Evolutionary conservation across 2,113 vertebrate genomes (phyloP), one percentile per base, ranked within the genome.

Genomic region (Cyprinodon tularosa): DNA sequence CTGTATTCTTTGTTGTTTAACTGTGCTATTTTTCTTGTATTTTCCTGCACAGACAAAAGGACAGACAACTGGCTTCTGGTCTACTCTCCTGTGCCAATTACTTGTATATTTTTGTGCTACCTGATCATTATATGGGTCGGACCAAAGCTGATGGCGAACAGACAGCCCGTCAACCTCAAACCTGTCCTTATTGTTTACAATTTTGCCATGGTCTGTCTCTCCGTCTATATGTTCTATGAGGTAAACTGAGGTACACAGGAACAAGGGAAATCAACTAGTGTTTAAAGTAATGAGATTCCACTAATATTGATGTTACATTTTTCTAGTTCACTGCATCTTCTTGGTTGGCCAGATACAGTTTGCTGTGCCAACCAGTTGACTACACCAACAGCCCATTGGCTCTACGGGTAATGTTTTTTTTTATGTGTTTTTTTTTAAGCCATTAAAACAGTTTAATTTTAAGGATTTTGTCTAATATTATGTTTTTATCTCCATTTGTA

Each of bases 211-310:
- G 88, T 93, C 76, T 81, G 64, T 36, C 84, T 95, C 13, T 92
- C 90, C 17, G 82, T 84, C 36, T 94, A 91, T 73, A 81, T 94
- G 86, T 93, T 94, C 81, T 93, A 87, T 1, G 91, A 95, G 93
- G 94, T 95, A 90, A 88, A 83, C 13, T 3, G 2, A 29, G 29
- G 29, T 60, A 4, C 0, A 29, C 11, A 53, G 38, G 12, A 5
- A 47, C 1, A 61, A 20, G 6, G 20, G 38, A 50, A 15, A 4
- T 76, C 12, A 5, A 0, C 40, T 29, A 20, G 20, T 6, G 9
- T 57, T 42, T 42, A 12, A 36, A 36, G 44, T 29, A 29, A 29
- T 29, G 29, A 29, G 29, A 29, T 29, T 29, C 29, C 29, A 29
- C 29, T 29, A 29, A 29, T 29, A 29, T 29, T 29, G 48, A 36